Conservation (phyloP, 2,797 vertebrate genomes). For the Chelidonichthys spinosus region DNA sequence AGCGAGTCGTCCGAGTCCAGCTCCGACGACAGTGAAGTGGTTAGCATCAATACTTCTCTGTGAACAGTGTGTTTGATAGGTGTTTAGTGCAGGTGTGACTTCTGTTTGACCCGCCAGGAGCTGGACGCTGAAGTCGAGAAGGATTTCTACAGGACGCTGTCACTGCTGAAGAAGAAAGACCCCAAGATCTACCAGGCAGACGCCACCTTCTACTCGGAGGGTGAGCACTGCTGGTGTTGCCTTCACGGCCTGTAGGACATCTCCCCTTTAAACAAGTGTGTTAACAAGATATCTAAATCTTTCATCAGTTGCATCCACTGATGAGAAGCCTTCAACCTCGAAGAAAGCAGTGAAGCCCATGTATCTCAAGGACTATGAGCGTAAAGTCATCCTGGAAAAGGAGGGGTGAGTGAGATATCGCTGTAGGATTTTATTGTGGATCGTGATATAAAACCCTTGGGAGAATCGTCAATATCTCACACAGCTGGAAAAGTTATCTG, state of each 20-base stretch:
- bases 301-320: conserved; percentile 55
- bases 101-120: conserved; percentile 74
- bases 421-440: too few relatives aligned
- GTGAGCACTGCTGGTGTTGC: conserved; percentile 59
- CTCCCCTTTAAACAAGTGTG: too few relatives aligned
- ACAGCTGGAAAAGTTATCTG: too few relatives aligned
- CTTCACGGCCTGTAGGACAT: not conserved
- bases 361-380: conserved; percentile 93
- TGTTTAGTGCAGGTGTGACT: too few relatives aligned
- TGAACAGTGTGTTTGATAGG: too few relatives aligned
- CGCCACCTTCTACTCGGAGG: conserved; percentile 83
- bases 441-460: too few relatives aligned
- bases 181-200: conserved; percentile 90
- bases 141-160: conserved; percentile 92
- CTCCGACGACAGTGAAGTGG: conserved; percentile 86
- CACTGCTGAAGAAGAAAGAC: conserved; percentile 92
- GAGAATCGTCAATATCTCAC: too few relatives aligned
- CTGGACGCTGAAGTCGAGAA: conserved; percentile 87
- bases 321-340: conserved; percentile 75
- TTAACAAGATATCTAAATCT: not conserved
- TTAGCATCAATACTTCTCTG: conserved; percentile 58
- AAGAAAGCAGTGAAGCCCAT: conserved; percentile 84
- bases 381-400: conserved; percentile 91
- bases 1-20: conserved; percentile 80
- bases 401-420: conserved; percentile 84